Conservation (phyloP, 2,888 invertebrate species). For the Drosophila trichaetosa region DNA sequence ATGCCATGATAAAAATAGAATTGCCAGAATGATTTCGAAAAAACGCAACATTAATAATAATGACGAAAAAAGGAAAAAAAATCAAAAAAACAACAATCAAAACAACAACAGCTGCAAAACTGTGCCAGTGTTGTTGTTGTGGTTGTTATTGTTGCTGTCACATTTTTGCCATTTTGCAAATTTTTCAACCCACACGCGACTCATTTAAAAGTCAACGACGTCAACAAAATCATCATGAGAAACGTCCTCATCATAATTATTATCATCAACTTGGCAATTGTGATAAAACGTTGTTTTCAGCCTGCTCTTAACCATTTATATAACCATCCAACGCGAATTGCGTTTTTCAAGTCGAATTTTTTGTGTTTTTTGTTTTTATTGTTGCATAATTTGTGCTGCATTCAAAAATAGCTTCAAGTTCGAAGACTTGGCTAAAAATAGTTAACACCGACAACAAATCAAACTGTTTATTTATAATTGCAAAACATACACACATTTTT, state of each 20-base stretch:
- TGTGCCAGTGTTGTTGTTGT: conserved; percentile 50
- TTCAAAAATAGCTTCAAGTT: conserved; percentile 64
- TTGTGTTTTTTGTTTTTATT: conserved; percentile 11
- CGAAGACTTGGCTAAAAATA: conserved; percentile 52
- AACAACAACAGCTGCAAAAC: conserved; percentile 47
- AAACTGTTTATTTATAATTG: conserved; percentile 49
- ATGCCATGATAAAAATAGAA: conserved; percentile 74
- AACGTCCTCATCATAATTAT: conserved; percentile 16
- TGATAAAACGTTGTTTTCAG: conserved; percentile 31
- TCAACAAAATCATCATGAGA: conserved; percentile 37
- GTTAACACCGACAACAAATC: conserved; percentile 22
- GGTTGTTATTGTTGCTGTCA: conserved; percentile 6
- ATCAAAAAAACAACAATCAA: not conserved
- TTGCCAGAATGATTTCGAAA: conserved; percentile 51
- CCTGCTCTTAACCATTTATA: conserved; percentile 44
- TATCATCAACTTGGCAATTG: conserved; percentile 8
- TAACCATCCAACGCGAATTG: conserved; percentile 26
- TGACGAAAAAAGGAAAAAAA: conserved; percentile 3
- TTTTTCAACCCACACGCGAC: conserved; percentile 72
- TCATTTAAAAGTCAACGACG: conserved; percentile 59
- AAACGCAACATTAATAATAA: conserved; percentile 49
- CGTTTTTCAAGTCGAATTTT: conserved; percentile 5
- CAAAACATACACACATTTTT: conserved; percentile 4
- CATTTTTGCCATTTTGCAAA: conserved; percentile 47
- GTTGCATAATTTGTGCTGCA: conserved; percentile 39